Evolutionary conservation across 2,113 vertebrate genomes (phyloP).

Genomic region (Ictalurus furcatus): DNA sequence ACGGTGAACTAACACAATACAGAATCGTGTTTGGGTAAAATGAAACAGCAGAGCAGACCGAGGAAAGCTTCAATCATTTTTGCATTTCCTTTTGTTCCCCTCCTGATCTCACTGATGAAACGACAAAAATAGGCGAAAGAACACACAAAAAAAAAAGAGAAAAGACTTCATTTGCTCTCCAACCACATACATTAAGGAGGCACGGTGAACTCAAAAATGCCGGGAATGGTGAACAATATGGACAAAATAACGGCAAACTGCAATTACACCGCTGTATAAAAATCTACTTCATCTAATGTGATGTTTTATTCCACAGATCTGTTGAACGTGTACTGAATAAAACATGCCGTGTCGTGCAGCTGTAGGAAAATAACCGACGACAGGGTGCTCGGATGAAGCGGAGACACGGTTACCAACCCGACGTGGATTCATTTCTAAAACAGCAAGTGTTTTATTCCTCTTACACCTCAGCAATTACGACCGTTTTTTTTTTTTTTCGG

Average conservation of each 20-base stretch:
- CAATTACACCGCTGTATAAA: neutral
- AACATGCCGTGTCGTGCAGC: neutral
- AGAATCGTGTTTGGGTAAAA: slow-evolving; percentile 10
- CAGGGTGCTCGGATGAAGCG: neutral
- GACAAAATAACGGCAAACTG: neutral
- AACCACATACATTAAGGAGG: neutral
- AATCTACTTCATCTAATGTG: neutral
- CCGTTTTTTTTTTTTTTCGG: no score
- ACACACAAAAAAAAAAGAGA: neutral
- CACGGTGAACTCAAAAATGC: neutral
- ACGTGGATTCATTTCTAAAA: neutral
- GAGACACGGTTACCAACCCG: neutral
- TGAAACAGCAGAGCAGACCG: slow-evolving; percentile 14
- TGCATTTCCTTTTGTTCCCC: slow-evolving; percentile 5
- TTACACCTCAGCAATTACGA: neutral
- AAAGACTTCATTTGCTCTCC: neutral
- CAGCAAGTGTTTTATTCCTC: no score
- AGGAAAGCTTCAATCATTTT: neutral
- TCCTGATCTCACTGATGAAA: neutral
- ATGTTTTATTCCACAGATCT: neutral
- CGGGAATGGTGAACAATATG: neutral
- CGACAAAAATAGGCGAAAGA: slow-evolving; percentile 14
- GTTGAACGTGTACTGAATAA: neutral
- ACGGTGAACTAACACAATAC: slow-evolving; percentile 8
- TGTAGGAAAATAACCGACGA: neutral